Base-by-base conservation (phyloP, 2,113 vertebrate genomes). In the Ondatra zibethicus region DNA sequence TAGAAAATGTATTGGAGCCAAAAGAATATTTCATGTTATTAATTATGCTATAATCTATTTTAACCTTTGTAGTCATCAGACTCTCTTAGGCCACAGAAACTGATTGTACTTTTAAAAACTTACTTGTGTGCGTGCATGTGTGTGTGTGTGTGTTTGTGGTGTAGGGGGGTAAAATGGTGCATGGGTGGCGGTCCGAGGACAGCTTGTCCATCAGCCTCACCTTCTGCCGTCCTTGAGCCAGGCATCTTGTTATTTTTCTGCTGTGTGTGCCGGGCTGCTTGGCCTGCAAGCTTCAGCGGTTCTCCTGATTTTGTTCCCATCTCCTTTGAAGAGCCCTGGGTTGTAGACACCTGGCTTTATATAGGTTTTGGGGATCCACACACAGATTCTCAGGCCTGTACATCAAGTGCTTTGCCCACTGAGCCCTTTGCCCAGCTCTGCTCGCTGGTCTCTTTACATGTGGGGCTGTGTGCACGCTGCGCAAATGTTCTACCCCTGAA, bases 41-140 rank as follows among this genome's bases (percentile, higher is more conserved):
- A 88, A 88, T 70, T 68, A 66, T 50, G 21, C 31, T 50, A 42
- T 29, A 52, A 92, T 23, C 50, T 89, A 2, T 90, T 95, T 96
- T 73, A 75, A 81, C 7, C 50, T 87, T 72, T 87, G 61, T 25
- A 94, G 39, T 87, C 92, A 90, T 45, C 31, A 93, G 77, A 13
- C 31, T 73, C 89, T 92, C 65, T 91, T 66, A 93, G 42, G 11
- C 39, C 70, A n/a, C 42, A 47, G 33, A 80, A 75, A 65, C 1
- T 45, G 31, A 68, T 45, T 68, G 8, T 39, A 45, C 27, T 47
- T 92, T 78, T 47, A 58, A 81, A 81, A 58, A 55, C 52, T 5
- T 58, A 29, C 4, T 42, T 65, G 7, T 0, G 1, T 65, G 25
- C 19, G 25, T 82, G 80, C 14, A 11, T 27, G 80, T 16, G 19